A percentile compares a stretch with the other conserved stretches of the same genome.
Evolutionary conservation across 2,888 invertebrate genomes (phyloP).

Genomic region (Eupithecia centaureata): DNA sequence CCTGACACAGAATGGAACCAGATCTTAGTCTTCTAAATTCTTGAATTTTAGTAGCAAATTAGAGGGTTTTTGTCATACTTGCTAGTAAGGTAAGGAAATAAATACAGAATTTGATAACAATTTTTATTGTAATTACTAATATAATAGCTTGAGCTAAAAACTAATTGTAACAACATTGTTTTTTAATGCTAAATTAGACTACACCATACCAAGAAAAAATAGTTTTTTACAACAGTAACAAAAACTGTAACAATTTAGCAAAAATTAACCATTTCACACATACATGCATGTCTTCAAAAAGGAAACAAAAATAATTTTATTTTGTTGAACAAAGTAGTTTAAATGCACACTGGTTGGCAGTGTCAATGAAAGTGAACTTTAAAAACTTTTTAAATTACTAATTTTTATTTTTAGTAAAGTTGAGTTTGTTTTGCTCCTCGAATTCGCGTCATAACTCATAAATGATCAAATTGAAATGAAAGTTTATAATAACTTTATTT

Average conservation of each 20-base stretch:
- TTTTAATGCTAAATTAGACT: not conserved
- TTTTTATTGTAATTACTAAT: slow-evolving; percentile 28
- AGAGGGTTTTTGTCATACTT: too few species aligned
- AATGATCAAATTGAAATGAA: too few species aligned
- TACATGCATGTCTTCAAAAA: not conserved
- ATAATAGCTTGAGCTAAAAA: slow-evolving; percentile 24
- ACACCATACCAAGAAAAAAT: slow-evolving; percentile 7
- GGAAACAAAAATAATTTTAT: not conserved
- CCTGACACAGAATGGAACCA: too few species aligned
- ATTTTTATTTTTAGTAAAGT: not conserved
- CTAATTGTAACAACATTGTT: slow-evolving; percentile 24
- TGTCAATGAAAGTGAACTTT: not conserved
- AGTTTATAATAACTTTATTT: too few species aligned
- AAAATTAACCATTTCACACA: not conserved
- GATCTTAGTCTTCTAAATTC: too few species aligned
- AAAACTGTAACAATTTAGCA: not conserved
- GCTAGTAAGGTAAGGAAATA: not conserved
- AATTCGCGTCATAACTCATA: too few species aligned
- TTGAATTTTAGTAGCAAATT: too few species aligned
- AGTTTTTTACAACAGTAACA: not conserved
- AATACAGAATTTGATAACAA: slow-evolving; percentile 15
- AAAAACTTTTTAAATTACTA: not conserved
- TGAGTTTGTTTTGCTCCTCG: not conserved
- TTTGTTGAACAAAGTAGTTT: not conserved
- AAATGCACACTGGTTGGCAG: slow-evolving; percentile 1